These are phyloP conservation scores for Plutomurus gul DNA, from an alignment of 1,140 invertebrate species.

Conservation along the genomic window DNA sequence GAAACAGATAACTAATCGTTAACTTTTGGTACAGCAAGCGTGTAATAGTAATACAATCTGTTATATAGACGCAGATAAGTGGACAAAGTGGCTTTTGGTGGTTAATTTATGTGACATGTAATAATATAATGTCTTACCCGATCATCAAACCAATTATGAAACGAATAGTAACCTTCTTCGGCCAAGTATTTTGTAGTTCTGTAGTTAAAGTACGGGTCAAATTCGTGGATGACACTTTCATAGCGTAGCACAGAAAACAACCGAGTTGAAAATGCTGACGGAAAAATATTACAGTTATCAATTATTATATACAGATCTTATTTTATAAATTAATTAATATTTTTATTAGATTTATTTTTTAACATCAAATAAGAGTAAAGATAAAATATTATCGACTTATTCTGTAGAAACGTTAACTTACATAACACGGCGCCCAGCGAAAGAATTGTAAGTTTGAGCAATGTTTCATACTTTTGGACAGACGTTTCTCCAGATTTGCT, in stretches of 20 bases:
- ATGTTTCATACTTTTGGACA: conserved; percentile 91
- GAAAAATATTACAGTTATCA: too few relatives aligned
- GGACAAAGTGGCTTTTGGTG: too few relatives aligned
- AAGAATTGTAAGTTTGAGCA: conserved; percentile 88
- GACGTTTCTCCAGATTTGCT: conserved; percentile 56
- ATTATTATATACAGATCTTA: conserved; percentile 29
- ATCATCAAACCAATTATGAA: conserved; percentile 99
- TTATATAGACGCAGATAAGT: too few relatives aligned
- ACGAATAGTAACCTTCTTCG: conserved; percentile 96
- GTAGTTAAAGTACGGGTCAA: conserved; percentile 99
- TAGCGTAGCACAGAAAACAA: conserved; percentile 95
- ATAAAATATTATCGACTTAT: not conserved
- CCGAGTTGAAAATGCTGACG: conserved; percentile 90
- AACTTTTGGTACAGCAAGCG: too few relatives aligned
- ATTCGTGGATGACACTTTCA: conserved; percentile 98
- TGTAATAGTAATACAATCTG: too few relatives aligned
- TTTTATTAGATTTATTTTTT: not conserved
- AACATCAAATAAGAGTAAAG: not conserved
- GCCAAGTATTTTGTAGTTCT: conserved; percentile 91
- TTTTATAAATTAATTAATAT: too few relatives aligned
- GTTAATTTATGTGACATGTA: too few relatives aligned
- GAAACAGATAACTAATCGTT: too few relatives aligned
- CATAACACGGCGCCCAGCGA: conserved; percentile 89
- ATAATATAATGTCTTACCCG: too few relatives aligned
- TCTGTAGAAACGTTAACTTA: conserved; percentile 64